Evolutionary conservation across 2,113 vertebrate species (phyloP).

Genomic region (Marcusenius ussheri): DNA sequence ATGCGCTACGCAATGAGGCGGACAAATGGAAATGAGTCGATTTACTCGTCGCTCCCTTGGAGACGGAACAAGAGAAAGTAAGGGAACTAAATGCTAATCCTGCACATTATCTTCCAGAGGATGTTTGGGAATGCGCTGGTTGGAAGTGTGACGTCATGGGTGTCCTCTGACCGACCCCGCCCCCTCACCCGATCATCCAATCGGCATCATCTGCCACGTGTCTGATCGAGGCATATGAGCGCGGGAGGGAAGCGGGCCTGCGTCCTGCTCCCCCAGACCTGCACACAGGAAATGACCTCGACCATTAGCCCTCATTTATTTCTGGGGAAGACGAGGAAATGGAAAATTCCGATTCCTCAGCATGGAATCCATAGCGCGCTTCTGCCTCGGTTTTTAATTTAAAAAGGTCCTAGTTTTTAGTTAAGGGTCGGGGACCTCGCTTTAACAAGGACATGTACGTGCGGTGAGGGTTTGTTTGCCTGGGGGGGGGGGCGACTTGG

Average conservation of each 20-base stretch:
- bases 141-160: slow-evolving; percentile 32
- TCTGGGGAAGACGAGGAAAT: background rate
- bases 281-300: slow-evolving; percentile 1
- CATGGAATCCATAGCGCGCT: background rate
- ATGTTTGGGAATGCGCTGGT: slow-evolving; percentile 41
- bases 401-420: background rate
- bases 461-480: background rate
- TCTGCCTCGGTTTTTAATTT: background rate
- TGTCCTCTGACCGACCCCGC: background rate
- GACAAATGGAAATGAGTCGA: slow-evolving; percentile 52
- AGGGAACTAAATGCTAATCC: background rate
- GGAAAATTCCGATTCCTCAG: background rate
- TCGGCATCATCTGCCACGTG: background rate
- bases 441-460: background rate
- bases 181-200: slow-evolving; percentile 12
- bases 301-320: background rate
- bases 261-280: background rate
- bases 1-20: slow-evolving; percentile 49
- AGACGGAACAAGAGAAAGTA: background rate
- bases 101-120: slow-evolving; percentile 7
- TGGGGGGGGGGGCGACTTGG: background rate
- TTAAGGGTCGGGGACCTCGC: background rate
- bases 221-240: background rate
- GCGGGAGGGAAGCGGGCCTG: background rate
- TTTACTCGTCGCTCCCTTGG: slow-evolving; percentile 31